Percentiles rank a stretch among this genome's conserved stretches.
Conservation (phyloP, 2,113 vertebrate species). For the Pseudopodoces humilis region DNA sequence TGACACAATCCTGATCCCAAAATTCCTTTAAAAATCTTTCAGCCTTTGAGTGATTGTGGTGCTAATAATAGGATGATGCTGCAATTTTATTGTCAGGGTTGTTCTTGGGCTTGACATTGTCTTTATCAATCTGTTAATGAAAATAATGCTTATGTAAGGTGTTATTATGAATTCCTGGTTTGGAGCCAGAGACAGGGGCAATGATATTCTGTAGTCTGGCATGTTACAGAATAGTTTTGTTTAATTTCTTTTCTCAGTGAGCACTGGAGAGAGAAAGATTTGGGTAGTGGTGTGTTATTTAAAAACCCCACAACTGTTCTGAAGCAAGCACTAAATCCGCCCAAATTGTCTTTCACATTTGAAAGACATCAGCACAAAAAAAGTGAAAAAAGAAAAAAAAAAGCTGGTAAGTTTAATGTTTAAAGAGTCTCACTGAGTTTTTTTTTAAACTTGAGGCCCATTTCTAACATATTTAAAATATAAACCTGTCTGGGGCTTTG, state of each 20-base stretch:
- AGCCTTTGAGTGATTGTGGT: slow-evolving; percentile 63
- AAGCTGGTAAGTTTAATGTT: neutral
- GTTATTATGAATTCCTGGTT: slow-evolving; percentile 24
- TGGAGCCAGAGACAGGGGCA: neutral
- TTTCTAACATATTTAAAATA: neutral
- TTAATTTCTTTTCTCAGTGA: neutral
- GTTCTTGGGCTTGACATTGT: slow-evolving; percentile 57
- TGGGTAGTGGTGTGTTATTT: neutral
- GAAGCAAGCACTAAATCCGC: neutral
- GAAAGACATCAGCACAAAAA: neutral
- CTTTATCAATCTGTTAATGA: slow-evolving; percentile 66
- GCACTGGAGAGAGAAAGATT: neutral
- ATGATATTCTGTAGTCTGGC: neutral
- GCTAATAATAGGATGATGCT: slow-evolving; percentile 62
- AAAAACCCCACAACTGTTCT: neutral
- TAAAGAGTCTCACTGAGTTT: neutral
- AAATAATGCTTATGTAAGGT: slow-evolving; percentile 54
- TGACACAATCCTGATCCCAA: slow-evolving; percentile 30
- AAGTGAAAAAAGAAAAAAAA: neutral
- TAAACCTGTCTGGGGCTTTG: neutral
- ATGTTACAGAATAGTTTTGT: neutral
- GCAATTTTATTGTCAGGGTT: slow-evolving; percentile 60
- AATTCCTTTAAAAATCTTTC: slow-evolving; percentile 60
- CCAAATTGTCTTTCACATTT: neutral
- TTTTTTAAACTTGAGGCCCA: neutral